Conservation (phyloP, 2,888 invertebrate species). For the Nymphalis urticae region DNA sequence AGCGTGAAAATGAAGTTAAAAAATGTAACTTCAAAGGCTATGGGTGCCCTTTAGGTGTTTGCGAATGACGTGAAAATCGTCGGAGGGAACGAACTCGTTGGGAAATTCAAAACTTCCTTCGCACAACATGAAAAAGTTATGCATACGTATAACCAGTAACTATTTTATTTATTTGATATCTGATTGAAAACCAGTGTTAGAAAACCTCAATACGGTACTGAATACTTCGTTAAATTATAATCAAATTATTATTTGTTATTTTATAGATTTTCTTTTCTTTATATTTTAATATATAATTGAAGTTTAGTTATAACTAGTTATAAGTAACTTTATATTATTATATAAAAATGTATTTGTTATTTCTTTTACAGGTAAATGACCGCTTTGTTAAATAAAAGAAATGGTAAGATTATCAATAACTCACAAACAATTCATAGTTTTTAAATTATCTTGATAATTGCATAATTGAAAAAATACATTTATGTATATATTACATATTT, state of each 20-base stretch:
- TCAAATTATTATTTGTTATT: not conserved
- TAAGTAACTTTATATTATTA: not conserved
- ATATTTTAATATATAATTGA: not conserved
- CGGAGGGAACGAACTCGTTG: conserved; percentile 4
- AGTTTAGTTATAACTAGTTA: too few relatives aligned
- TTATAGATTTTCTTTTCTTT: not conserved
- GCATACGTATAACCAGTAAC: not conserved
- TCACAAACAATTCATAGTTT: too few relatives aligned
- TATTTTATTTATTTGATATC: too few relatives aligned
- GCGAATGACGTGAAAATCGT: conserved; percentile 22
- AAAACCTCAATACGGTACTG: too few relatives aligned
- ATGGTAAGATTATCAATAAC: not conserved
- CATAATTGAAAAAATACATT: too few relatives aligned
- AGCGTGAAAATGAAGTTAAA: conserved; percentile 27
- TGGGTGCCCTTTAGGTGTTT: conserved; percentile 28
- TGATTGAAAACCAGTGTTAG: too few relatives aligned
- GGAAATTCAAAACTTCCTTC: not conserved
- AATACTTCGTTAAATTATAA: too few relatives aligned
- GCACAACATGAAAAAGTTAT: not conserved
- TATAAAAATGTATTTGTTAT: not conserved
- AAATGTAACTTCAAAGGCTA: conserved; percentile 36
- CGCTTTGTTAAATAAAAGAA: not conserved
- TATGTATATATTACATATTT: too few relatives aligned
- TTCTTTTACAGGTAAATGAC: not conserved
- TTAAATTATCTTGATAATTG: too few relatives aligned